Conservation (phyloP, 2,113 vertebrate species). For the Agelaius phoeniceus region DNA sequence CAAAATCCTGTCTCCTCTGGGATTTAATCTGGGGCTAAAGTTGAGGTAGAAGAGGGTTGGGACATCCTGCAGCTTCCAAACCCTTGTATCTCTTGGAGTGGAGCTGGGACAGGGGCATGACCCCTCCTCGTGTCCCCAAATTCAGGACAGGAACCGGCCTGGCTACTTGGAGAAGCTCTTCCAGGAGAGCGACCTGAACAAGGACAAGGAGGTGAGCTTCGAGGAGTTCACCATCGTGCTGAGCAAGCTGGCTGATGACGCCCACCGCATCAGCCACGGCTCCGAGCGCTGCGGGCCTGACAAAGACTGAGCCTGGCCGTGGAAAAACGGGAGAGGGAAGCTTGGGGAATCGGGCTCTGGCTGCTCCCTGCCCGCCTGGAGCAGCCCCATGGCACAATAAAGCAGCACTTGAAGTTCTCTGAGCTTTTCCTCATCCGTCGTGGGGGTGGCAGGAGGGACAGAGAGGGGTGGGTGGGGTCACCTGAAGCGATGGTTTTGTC, state of each 20-base stretch:
- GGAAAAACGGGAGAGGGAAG: neutral
- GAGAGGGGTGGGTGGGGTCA: neutral
- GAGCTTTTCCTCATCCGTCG: fast-evolving
- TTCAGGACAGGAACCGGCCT: fast-evolving
- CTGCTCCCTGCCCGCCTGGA: neutral
- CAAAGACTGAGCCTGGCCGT: fast-evolving
- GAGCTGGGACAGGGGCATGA: fast-evolving
- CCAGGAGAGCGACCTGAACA: neutral
- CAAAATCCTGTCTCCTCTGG: neutral
- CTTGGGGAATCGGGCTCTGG: neutral
- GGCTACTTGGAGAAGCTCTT: neutral
- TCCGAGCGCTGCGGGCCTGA: neutral
- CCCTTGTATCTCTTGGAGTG: fast-evolving
- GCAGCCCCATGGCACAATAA: neutral
- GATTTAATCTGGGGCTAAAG: neutral
- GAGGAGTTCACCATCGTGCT: neutral
- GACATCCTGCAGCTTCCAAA: neutral
- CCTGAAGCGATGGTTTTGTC: neutral
- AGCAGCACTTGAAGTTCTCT: neutral
- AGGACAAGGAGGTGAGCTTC: neutral
- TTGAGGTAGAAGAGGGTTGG: fast-evolving
- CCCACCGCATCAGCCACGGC: neutral
- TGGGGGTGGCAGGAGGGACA: fast-evolving
- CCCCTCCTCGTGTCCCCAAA: fast-evolving
- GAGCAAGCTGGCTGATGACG: neutral